Conservation (phyloP, 2,113 vertebrate species). For the Notiomystis cincta region DNA sequence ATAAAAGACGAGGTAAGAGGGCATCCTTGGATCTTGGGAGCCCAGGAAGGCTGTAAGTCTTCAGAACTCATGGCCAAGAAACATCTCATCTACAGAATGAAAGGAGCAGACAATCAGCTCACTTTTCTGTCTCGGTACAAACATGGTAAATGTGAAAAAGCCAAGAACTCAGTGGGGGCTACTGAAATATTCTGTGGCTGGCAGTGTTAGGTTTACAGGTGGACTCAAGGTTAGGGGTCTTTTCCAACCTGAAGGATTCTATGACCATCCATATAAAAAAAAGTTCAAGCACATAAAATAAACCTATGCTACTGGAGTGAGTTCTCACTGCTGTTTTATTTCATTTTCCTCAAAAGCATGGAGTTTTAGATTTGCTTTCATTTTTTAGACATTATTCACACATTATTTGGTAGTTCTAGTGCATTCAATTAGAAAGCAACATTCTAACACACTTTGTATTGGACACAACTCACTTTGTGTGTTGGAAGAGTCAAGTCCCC, state of each 20-base stretch:
- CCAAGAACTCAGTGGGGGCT: background rate
- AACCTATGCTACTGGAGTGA: background rate
- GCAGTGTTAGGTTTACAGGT: background rate
- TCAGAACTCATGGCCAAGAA: background rate
- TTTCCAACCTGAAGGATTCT: background rate
- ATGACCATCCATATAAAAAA: background rate
- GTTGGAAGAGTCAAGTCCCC: background rate
- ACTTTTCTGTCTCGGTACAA: background rate
- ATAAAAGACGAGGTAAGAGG: background rate
- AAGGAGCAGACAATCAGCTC: background rate
- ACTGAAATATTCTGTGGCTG: background rate
- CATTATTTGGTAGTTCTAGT: background rate
- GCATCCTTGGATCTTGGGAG: background rate
- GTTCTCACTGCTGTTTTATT: background rate
- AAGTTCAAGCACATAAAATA: background rate
- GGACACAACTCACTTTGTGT: background rate
- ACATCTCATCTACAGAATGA: background rate
- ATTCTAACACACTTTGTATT: background rate
- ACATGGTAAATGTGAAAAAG: background rate
- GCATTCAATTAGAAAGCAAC: background rate
- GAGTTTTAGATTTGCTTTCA: background rate
- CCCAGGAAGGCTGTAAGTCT: accelerated
- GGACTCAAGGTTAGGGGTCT: background rate
- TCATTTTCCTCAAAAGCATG: background rate
- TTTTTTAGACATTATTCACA: background rate